Evolutionary conservation across 1,140 invertebrate genomes (phyloP), one percentile per base, ranked within the genome.

Genomic region (Xylocopa sonorina): DNA sequence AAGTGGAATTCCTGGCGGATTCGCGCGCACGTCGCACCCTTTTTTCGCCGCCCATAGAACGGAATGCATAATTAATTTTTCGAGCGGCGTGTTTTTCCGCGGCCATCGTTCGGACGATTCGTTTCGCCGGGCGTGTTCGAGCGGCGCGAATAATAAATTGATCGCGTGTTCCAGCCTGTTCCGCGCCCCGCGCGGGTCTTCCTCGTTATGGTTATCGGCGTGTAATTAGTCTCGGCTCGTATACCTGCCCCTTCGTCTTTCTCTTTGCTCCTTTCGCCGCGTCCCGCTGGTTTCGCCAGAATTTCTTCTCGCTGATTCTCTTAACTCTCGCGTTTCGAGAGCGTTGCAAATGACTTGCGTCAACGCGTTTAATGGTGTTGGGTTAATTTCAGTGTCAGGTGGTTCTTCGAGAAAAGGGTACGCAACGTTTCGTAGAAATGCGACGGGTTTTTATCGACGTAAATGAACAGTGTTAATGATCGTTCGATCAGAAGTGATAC

Each of bases 11-110:
- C 32, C 18, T 14, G 12, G 18, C n/a, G 10, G 41, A 38, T 63
- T 10, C 24, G 14, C 24, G 3, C 24, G 27, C 51, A 41, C 48
- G 16, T 55, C 10, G 60, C 5, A 1, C 38, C 72, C 21, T 46
- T 34, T 84, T 64, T 46, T 83, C 58, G 53, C 51, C 29, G 29
- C n/a, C 57, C n/a, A 2, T n/a, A n/a, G n/a, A 48, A 60, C 46
- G 34, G 67, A 72, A 84, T 76, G 67, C 60, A 84, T 83, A 84
- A 83, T 76, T 64, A 83, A 84, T 83, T 83, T 60, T 60, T 71
- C 57, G 38, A 55, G 50, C 38, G 32, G 24, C 55, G 53, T 21
- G 27, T 73, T 73, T 62, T 62, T 62, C 38, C 57, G 29, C 32
- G 9, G 18, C 24, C 4, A 0, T 10, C 18, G 38, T 68, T 32